Evolutionary conservation across 2,797 vertebrate genomes (phyloP).

Genomic region (Danio aesculapii): DNA sequence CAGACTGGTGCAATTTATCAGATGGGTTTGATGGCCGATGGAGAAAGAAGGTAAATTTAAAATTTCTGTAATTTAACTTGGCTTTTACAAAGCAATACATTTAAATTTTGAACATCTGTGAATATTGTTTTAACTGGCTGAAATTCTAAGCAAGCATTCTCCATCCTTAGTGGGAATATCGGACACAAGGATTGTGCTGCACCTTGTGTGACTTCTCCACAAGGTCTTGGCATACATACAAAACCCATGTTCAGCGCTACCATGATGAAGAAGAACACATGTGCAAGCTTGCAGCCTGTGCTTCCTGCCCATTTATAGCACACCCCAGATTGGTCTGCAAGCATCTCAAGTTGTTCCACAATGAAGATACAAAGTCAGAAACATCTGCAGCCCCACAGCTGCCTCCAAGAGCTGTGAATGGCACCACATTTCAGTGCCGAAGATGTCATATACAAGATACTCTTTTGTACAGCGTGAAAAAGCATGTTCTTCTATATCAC

Average conservation of each 20-base stretch:
- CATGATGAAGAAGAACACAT: slow-evolving; percentile 88
- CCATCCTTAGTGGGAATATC: slow-evolving; percentile 86
- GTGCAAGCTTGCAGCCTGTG: slow-evolving; percentile 87
- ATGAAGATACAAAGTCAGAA: slow-evolving; percentile 64
- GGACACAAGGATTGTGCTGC: slow-evolving; percentile 91
- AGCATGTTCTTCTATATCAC: slow-evolving; percentile 93
- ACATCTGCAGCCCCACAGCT: slow-evolving; percentile 47
- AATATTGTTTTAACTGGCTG: slow-evolving; percentile 1
- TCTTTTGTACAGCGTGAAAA: slow-evolving; percentile 92
- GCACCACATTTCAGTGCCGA: slow-evolving; percentile 85
- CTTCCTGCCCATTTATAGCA: slow-evolving; percentile 88
- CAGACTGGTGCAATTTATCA: slow-evolving; percentile 91
- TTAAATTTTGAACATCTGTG: background rate
- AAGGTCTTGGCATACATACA: slow-evolving; percentile 87
- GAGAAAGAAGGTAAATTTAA: slow-evolving; percentile 76
- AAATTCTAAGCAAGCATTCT: slow-evolving; percentile 16
- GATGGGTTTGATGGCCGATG: slow-evolving; percentile 82
- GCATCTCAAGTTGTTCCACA: slow-evolving; percentile 91
- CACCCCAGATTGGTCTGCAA: slow-evolving; percentile 86
- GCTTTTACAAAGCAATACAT: background rate
- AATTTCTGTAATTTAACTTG: background rate
- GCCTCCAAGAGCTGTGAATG: slow-evolving; percentile 60
- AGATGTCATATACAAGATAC: slow-evolving; percentile 88
- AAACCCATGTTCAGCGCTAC: slow-evolving; percentile 87
- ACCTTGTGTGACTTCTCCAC: slow-evolving; percentile 92